Base-by-base conservation (phyloP, 2,888 invertebrate species). In the Tiliacea citrago region DNA sequence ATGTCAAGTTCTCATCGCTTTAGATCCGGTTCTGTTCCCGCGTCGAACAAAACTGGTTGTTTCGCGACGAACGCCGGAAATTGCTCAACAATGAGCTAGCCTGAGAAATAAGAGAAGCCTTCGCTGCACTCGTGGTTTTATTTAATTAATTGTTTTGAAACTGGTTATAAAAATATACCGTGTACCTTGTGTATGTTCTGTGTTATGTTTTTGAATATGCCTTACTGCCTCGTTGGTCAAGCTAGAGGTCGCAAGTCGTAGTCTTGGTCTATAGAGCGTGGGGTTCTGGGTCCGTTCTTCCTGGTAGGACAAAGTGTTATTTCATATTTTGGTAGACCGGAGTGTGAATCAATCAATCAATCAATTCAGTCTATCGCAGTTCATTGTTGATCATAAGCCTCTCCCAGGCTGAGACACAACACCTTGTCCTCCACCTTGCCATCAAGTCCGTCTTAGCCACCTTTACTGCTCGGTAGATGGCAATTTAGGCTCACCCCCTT, bases 11-110 rank as follows among this genome's bases (percentile, higher is more conserved):
- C 81, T 63, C 81, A 66, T 77, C 68, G 60, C 67, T 55, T 16
- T 45, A 49, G 75, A 82, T 65, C 86, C 70, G 82, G 73, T 83
- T 81, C 42, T 62, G 29, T n/a, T 65, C 69, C 51, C 65, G 72
- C 75, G 63, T 68, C 62, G 24, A 18, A 24, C 73, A 77, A 66
- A 87, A 83, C 86, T 70, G 86, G 86, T 87, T 86, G 60, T 47
- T 53, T 63, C 53, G 75, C 75, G 68, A 45, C 65, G 61, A 57
- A 57, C 79, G 24, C 73, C 83, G 88, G 88, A 87, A 83, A 87
- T 86, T 78, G 73, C 77, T 73, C 71, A 77, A 83, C 83, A 87
- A 88, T 87, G 82, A 75, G 62, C 63, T 47, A 60, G 70, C 74
- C 69, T 79, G 77, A 69, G 65, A 81, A 72, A 76, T 70, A 55